These are phyloP conservation scores for Caenorhabditis brenneri DNA, from an alignment of 1,140 invertebrate species.

Conservation along the genomic window DNA sequence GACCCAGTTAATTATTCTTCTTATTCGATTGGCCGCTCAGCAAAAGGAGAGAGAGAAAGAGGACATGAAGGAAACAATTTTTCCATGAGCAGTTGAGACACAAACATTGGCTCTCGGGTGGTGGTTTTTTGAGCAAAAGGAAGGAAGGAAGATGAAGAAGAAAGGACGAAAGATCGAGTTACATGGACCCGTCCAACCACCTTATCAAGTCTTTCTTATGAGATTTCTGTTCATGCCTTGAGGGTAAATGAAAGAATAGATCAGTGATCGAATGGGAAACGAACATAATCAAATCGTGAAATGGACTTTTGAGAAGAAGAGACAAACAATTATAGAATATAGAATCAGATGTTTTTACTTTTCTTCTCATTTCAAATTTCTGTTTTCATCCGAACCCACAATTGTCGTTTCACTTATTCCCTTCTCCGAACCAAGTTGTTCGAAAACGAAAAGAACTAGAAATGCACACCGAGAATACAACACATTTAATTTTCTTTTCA, in stretches of 20 bases:
- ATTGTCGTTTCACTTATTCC: not conserved
- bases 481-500: constrained; percentile 33
- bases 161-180: constrained; percentile 19
- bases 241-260: not conserved
- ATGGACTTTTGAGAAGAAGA: not conserved
- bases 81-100: not conserved
- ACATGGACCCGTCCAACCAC: not conserved
- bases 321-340: not conserved
- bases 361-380: not conserved
- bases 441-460: not conserved
- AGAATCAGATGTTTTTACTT: not conserved
- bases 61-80: constrained; percentile 9
- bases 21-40: constrained; percentile 6
- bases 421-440: not conserved
- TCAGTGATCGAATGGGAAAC: not conserved
- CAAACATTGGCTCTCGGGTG: constrained; percentile 1
- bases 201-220: not conserved
- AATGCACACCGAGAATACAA: no score
- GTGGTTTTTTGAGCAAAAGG: not conserved
- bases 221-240: not conserved
- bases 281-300: not conserved
- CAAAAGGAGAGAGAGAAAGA: not conserved
- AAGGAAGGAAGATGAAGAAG: not conserved
- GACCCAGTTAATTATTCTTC: constrained; percentile 39
- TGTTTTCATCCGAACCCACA: not conserved